Conservation (phyloP, 2,797 vertebrate species). For the Pipistrellus pygmaeus region DNA sequence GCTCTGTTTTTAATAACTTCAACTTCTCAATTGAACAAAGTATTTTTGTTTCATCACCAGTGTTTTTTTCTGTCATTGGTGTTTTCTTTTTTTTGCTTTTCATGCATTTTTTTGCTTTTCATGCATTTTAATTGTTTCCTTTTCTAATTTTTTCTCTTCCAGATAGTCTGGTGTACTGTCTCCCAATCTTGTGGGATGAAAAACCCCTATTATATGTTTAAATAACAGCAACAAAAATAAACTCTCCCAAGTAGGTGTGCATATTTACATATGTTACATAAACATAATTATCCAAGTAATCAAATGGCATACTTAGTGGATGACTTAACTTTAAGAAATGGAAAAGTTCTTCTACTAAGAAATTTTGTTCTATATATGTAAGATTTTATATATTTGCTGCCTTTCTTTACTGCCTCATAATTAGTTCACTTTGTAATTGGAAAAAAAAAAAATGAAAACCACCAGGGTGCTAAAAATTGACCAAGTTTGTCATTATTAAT, state of each 20-base stretch:
- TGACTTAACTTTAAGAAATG: neutral
- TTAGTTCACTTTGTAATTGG: neutral
- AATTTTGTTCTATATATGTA: neutral
- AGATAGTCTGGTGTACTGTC: neutral
- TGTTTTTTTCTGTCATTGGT: neutral
- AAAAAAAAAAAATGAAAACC: neutral
- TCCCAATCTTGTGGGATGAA: neutral
- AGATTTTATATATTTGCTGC: conserved; percentile 16
- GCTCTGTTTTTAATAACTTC: neutral
- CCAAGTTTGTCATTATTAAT: neutral
- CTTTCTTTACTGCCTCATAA: neutral
- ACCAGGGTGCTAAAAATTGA: conserved; percentile 8
- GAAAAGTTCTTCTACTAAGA: neutral
- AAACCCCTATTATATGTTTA: neutral
- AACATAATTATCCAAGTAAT: neutral
- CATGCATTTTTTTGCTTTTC: conserved; percentile 30
- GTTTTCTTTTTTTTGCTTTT: conserved; percentile 15
- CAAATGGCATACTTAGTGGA: neutral
- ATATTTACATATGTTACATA: neutral
- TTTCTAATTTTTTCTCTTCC: conserved; percentile 15
- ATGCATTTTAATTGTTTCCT: conserved; percentile 39
- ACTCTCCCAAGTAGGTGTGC: neutral
- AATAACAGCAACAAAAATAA: neutral
- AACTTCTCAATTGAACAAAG: neutral
- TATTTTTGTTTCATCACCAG: neutral